phyloP scores from a whole-genome alignment of 1,140 invertebrate genomes.

The Drosophila ercepeae region DNA sequence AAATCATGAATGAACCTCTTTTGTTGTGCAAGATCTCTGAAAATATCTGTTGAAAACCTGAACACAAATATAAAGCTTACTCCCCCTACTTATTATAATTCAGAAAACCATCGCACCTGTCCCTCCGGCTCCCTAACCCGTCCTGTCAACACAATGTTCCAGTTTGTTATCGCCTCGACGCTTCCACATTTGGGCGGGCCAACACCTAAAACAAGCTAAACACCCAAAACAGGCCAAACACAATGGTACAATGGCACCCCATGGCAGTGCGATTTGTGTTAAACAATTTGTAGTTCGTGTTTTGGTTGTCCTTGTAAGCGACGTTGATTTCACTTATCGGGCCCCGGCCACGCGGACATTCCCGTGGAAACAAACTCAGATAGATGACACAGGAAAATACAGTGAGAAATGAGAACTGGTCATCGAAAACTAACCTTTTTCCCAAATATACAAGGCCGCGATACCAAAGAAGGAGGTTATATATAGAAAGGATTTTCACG shows the following conservation, averaged over 20 bases:
- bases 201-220: constrained; percentile 11
- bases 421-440: neutral
- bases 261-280: constrained; percentile 64
- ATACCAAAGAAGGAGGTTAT: no score
- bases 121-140: constrained; percentile 10
- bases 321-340: constrained; percentile 76
- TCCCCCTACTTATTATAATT: constrained; percentile 34
- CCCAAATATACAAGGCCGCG: neutral
- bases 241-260: constrained; percentile 21
- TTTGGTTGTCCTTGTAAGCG: constrained; percentile 62
- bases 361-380: constrained; percentile 50
- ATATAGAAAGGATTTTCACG: no score
- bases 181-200: constrained; percentile 30
- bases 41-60: no score
- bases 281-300: constrained; percentile 76
- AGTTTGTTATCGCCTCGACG: constrained; percentile 47
- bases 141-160: constrained; percentile 27
- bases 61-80: constrained; percentile 2
- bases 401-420: neutral
- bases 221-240: constrained; percentile 23
- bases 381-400: constrained; percentile 3
- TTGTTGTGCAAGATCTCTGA: no score
- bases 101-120: constrained; percentile 29
- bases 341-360: constrained; percentile 47
- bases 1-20: no score